These are phyloP conservation scores for Tricholaema leucomelas DNA, from an alignment of 2,113 vertebrate species.

Conservation along the genomic window DNA sequence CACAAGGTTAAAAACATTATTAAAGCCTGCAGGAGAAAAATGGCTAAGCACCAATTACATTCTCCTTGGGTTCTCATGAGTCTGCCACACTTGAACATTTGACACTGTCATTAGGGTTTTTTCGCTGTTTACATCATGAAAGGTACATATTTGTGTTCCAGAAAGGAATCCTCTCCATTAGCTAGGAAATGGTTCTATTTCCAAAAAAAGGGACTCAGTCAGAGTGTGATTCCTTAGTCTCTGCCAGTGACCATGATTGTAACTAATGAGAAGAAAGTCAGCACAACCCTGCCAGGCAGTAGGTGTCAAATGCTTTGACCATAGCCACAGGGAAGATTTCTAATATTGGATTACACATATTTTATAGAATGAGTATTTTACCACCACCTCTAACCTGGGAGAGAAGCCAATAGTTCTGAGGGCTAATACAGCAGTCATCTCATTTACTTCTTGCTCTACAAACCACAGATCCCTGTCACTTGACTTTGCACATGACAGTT, in stretches of 20 bases:
- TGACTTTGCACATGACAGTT: not conserved
- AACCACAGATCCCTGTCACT: not conserved
- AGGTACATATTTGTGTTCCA: not conserved
- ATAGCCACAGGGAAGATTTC: not conserved
- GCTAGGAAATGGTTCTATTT: not conserved
- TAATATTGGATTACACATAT: not conserved
- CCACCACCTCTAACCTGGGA: not conserved
- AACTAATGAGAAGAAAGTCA: not conserved
- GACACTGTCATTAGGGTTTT: not conserved
- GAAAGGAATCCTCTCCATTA: not conserved
- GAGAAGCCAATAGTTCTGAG: not conserved
- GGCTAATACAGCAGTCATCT: not conserved
- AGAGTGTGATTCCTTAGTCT: not conserved
- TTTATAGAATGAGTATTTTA: not conserved
- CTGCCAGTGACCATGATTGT: accelerated
- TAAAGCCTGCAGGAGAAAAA: constrained; percentile 16
- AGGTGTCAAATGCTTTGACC: not conserved
- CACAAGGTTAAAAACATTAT: constrained; percentile 2
- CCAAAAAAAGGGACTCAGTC: not conserved
- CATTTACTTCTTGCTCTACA: not conserved
- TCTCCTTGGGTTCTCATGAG: not conserved
- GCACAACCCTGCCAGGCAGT: not conserved
- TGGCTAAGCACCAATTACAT: not conserved
- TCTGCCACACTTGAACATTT: not conserved
- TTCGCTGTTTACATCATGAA: not conserved